Conservation (phyloP, 2,888 invertebrate genomes). For the Pterobdella sp. region DNA sequence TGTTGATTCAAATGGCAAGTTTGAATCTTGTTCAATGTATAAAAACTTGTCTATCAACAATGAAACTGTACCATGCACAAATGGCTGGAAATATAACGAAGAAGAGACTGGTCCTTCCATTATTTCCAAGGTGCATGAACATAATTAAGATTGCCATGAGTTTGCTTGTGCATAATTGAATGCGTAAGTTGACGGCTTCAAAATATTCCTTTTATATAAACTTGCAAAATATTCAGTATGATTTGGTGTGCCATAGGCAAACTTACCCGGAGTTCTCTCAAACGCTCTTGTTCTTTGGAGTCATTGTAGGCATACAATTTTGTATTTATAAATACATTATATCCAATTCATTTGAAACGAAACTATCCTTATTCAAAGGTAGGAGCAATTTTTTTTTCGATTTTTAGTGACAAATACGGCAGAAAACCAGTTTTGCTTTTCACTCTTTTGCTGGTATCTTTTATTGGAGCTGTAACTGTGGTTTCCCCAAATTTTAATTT, state of each 20-base stretch:
- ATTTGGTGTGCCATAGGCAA: slow-evolving; percentile 42
- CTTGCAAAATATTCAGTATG: too few species aligned
- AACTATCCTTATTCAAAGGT: too few species aligned
- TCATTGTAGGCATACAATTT: too few species aligned
- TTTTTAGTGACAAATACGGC: slow-evolving; percentile 42
- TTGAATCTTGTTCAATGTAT: slow-evolving; percentile 31
- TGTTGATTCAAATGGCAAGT: slow-evolving; percentile 14
- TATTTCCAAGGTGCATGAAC: slow-evolving; percentile 37
- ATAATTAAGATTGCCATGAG: too few species aligned
- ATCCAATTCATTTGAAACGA: too few species aligned
- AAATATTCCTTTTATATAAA: too few species aligned
- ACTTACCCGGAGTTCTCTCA: slow-evolving; percentile 43
- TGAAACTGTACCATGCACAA: slow-evolving; percentile 31
- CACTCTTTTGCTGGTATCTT: slow-evolving; percentile 36
- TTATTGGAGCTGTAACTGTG: slow-evolving; percentile 33
- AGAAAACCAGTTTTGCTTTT: slow-evolving; percentile 39
- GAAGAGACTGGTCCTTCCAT: slow-evolving; percentile 32
- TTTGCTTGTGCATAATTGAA: too few species aligned
- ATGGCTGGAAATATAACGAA: slow-evolving; percentile 35
- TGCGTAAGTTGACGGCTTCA: too few species aligned
- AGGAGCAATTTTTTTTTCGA: slow-evolving; percentile 42
- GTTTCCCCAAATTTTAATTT: slow-evolving; percentile 37
- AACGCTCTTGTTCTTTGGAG: slow-evolving; percentile 42
- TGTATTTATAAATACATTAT: too few species aligned
- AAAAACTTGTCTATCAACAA: slow-evolving; percentile 27